These are phyloP conservation scores for Ianthella basta DNA, from an alignment of 37 sponge, comb jelly and placozoan genomes.

Conservation along the genomic window DNA sequence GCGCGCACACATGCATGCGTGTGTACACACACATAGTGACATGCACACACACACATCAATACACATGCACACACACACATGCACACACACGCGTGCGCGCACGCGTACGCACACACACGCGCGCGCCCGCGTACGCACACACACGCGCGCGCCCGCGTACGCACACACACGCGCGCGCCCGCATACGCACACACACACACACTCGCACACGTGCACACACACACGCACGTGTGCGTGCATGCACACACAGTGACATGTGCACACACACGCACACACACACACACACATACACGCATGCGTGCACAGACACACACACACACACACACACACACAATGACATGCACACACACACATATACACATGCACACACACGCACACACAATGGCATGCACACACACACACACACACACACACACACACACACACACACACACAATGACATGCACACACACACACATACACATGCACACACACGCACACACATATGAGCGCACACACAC, in stretches of 20 bases:
- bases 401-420: slow-evolving; percentile 29
- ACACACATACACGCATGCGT: slow-evolving; percentile 1
- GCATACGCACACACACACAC: slow-evolving; percentile 35
- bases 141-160: not conserved
- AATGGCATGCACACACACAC: not conserved
- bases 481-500: not conserved
- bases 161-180: slow-evolving; percentile 13
- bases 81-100: slow-evolving; percentile 1
- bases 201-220: slow-evolving; percentile 1
- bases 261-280: not conserved
- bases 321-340: slow-evolving; percentile 38
- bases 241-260: not conserved
- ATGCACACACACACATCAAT: not conserved
- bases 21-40: not conserved
- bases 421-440: slow-evolving; percentile 13
- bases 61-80: slow-evolving; percentile 20
- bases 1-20: not conserved
- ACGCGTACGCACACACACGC: not conserved
- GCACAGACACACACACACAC: slow-evolving; percentile 36
- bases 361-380: not conserved
- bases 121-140: not conserved
- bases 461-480: not conserved
- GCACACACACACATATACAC: not conserved
- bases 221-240: not conserved
- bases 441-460: slow-evolving; percentile 15